Percentiles rank a stretch among this genome's conserved stretches.
Conservation (phyloP, 2,888 invertebrate genomes). For the Orthonevra nobilis region DNA sequence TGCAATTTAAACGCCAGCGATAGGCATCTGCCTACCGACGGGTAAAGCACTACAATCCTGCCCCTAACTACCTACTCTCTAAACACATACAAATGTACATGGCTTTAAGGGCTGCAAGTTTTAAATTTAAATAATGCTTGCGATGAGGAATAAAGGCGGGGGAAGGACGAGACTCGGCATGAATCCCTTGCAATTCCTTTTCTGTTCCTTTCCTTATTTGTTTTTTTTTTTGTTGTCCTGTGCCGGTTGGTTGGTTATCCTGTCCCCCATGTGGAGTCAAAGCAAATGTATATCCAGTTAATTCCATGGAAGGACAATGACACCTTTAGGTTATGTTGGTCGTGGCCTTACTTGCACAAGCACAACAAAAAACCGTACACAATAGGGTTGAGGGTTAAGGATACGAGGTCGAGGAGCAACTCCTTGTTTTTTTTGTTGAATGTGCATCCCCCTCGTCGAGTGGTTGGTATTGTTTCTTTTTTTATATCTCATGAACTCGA, state of each 20-base stretch:
- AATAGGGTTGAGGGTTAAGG: conserved; percentile 60
- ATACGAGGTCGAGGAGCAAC: conserved; percentile 40
- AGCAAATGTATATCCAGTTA: conserved; percentile 38
- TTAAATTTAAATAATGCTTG: conserved; percentile 20
- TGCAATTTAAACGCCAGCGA: conserved; percentile 19
- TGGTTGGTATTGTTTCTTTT: conserved; percentile 33
- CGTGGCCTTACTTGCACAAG: conserved; percentile 27
- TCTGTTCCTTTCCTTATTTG: too few species aligned
- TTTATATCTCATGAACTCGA: conserved; percentile 50
- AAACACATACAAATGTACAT: background rate
- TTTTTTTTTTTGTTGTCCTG: background rate
- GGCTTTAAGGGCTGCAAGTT: conserved; percentile 45
- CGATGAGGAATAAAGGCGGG: conserved; percentile 11
- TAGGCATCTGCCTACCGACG: conserved; percentile 12
- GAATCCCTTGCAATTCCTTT: conserved; percentile 17
- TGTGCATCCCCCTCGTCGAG: conserved; percentile 19
- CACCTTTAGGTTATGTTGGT: conserved; percentile 36
- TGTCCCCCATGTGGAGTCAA: conserved; percentile 41
- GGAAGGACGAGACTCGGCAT: conserved; percentile 11
- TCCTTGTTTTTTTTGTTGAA: conserved; percentile 1
- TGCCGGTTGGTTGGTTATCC: conserved; percentile 11
- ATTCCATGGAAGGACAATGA: conserved; percentile 61
- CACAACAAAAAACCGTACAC: conserved; percentile 1
- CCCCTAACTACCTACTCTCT: too few species aligned
- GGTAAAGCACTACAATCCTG: background rate